phyloP scores from a whole-genome alignment of 2,113 vertebrate species.

The Macquaria australasica region DNA sequence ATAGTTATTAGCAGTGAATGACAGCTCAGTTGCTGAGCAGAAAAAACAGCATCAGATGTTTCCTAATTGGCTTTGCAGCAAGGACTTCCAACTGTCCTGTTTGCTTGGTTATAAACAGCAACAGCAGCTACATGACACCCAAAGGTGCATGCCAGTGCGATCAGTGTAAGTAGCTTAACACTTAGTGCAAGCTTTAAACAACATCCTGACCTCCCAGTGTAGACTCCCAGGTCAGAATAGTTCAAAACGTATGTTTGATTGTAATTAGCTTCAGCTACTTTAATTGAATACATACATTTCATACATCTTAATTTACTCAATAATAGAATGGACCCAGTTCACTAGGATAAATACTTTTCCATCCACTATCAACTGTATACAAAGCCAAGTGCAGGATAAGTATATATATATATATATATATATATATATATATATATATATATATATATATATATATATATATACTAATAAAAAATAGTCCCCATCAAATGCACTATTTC shows the following conservation, averaged over 20 bases:
- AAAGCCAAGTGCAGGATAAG: too few relatives aligned
- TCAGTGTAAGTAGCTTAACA: not conserved
- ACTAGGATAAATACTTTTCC: not conserved
- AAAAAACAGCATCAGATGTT: conserved; percentile 19
- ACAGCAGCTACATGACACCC: conserved; percentile 40
- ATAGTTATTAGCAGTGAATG: not conserved
- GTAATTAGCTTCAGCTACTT: not conserved
- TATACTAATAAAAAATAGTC: not conserved
- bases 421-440: too few relatives aligned
- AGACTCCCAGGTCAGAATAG: not conserved
- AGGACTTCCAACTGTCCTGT: not conserved
- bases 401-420: not conserved
- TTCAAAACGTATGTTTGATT: not conserved
- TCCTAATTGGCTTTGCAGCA: not conserved
- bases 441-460: too few relatives aligned
- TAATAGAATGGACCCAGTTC: not conserved
- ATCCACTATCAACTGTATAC: not conserved
- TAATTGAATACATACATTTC: not conserved
- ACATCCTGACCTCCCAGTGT: not conserved
- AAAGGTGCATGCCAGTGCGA: not conserved
- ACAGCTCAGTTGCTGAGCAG: not conserved
- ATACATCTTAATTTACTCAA: not conserved
- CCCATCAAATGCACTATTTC: not conserved
- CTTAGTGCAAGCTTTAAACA: not conserved
- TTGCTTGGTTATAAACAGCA: conserved; percentile 47